Conservation (phyloP, 2,888 invertebrate genomes). For the Apodemia mormo region DNA sequence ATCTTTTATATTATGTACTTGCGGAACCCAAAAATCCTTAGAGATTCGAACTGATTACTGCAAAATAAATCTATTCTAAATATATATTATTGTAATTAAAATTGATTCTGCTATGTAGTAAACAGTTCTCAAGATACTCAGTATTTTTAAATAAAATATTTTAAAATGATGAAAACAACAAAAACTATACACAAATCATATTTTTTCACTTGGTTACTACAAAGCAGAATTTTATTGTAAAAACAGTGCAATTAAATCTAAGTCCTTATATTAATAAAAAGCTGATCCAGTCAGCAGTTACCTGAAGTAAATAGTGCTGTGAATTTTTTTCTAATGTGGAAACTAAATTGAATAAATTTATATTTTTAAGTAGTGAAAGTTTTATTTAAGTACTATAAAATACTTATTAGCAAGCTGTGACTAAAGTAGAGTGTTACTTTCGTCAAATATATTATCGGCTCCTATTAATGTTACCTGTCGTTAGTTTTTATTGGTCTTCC, state of each 20-base stretch:
- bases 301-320: conserved; percentile 30
- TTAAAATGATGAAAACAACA: neutral
- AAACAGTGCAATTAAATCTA: conserved; percentile 13
- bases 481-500: conserved; percentile 7
- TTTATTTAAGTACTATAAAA: neutral
- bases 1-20: conserved; percentile 17
- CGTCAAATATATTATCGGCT: neutral
- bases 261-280: conserved; percentile 11
- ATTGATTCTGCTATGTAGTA: conserved; percentile 17
- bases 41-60: conserved; percentile 4
- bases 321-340: conserved; percentile 19
- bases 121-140: conserved; percentile 1
- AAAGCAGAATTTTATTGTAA: conserved; percentile 11
- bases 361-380: conserved; percentile 7
- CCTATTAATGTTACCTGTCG: neutral
- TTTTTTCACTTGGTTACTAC: conserved; percentile 6
- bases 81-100: conserved; percentile 14
- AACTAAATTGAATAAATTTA: conserved; percentile 9
- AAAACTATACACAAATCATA: neutral
- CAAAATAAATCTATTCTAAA: conserved; percentile 11
- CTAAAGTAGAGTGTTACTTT: neutral
- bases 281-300: conserved; percentile 12
- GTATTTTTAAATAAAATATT: conserved; percentile 5
- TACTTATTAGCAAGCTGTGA: conserved; percentile 1
- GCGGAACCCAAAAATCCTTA: conserved; percentile 23